phyloP scores from a whole-genome alignment of 2,113 vertebrate genomes.

The Solenodon paradoxus region DNA sequence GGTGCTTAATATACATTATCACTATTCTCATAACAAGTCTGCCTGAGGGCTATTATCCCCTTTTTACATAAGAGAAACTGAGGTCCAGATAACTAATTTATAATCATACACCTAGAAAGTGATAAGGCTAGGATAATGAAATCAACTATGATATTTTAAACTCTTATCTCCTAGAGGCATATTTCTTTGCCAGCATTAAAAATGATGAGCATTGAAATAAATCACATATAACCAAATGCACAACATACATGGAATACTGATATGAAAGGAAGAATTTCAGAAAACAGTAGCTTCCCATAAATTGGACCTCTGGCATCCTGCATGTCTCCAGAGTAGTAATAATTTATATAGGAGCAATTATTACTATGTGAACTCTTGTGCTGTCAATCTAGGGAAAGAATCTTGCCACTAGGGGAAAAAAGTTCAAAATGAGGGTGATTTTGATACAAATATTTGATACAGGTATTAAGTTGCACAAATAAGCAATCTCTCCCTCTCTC shows the following conservation, averaged over 20 bases:
- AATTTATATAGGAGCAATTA: too few relatives aligned
- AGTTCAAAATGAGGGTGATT: constrained; percentile 11
- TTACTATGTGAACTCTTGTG: background rate
- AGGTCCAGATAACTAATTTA: background rate
- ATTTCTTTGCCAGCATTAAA: background rate
- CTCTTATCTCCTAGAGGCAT: background rate
- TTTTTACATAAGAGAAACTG: background rate
- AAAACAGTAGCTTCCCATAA: background rate
- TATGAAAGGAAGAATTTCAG: background rate
- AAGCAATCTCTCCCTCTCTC: background rate
- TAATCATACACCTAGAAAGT: background rate
- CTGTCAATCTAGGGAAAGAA: background rate
- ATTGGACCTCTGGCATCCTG: too few relatives aligned
- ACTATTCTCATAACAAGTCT: background rate
- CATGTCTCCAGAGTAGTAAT: too few relatives aligned
- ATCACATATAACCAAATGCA: background rate
- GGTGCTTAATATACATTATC: background rate
- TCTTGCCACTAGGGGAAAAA: background rate
- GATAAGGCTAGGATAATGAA: background rate
- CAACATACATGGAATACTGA: background rate
- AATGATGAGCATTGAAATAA: background rate
- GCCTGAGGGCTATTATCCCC: background rate
- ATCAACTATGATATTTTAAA: background rate
- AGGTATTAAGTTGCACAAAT: background rate
- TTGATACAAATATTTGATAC: background rate